Base-by-base conservation (phyloP, 2,888 invertebrate species). In the Diplazon laetatorius region DNA sequence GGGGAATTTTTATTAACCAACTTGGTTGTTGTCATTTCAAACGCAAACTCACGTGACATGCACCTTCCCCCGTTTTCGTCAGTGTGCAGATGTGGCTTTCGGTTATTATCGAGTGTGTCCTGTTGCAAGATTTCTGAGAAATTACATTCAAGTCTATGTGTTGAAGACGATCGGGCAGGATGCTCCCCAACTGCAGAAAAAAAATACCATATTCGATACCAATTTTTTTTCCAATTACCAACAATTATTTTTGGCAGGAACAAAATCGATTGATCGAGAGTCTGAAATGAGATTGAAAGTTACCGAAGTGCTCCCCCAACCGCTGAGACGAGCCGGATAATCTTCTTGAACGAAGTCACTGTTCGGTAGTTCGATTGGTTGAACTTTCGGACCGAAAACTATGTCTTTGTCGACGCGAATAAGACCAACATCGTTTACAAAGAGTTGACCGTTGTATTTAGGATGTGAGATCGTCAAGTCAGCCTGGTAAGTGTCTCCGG, bases 351-450 rank as follows among this genome's bases (percentile, higher is more conserved):
- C 86, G 0, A 88, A 90, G 52, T 92, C 81, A 0, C 78, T 63
- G 0, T 85, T 85, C 1, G 92, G 91, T 9, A 92, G 82, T 0
- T 81, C 75, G 20, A 93, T 91, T 0, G 92, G 89, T 77, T 91
- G 91, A 1, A 92, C 90, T 1, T 71, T 82, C 1, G 87, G 87
- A 48, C 72, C 88, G 80, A 92, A 92, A 78, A 77, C 76, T 6
- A 93, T 92, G 1, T 88, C 84, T 0, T 60, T 57, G 1, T 82
- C 65, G 0, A 92, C 85, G 74, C 87, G 90, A 14, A 93, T 83
- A 0, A 93, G 86, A 80, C 92, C 92, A 78, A 93, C 89, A 84
- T 93, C 93, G 79, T 93, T 92, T 0, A 9, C 76, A 55, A 92
- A 91, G 12, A 85, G 63, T 0, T 48, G 6, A 0, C 86, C 71